Base-by-base conservation (phyloP, 1,140 invertebrate species). In the Caenorhabditis latens region DNA sequence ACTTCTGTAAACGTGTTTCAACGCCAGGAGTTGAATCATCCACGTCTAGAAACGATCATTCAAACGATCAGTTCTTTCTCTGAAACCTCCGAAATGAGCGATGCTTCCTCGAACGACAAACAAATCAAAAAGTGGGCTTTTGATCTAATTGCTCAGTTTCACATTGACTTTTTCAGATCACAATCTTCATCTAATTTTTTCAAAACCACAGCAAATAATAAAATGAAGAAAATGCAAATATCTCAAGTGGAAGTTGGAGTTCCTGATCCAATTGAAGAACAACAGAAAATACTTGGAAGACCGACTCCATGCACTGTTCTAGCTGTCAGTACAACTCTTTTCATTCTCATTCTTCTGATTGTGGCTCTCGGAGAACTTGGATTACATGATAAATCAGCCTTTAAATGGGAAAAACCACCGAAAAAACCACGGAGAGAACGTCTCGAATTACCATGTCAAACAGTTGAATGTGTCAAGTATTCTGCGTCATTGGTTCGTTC, bases 221-320 rank as follows among this genome's bases (percentile, higher is more conserved):
- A 75, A 16, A 75, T 48, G 24, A 75, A 75, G 63, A 67, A 67
- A 67, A 67, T 32, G 6, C 13, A 46, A 40, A 9, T 75, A n/a
- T 46, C 42, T 21, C 67, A 9, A 7, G 16, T 75, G 1, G 67
- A 75, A 75, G n/a, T 75, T 6, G 67, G 67, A 75, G 42, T 75
- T 75, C 67, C 42, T 16, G 67, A 75, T 75, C 67, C 67, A 21
- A 43, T 75, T n/a, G 67, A 75, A 46, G 67, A 75, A n/a, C 67
- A 46, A 32, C 67, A 48, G n/a, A 75, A 75, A 48, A 9, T 75
- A 13, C 67, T 46, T 6, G 42, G 19, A n/a, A 42, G 67, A 1
- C 67, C 67, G n/a, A n/a, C 40, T n/a, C 67, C 67, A 48, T 75
- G 67, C 19, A 48, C 42, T 6, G 67, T 75, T 16, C 67, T 75